Percentiles rank a stretch among this genome's conserved stretches.
These are phyloP conservation scores for Pterois miles DNA, from an alignment of 2,797 vertebrate genomes.

Conservation along the genomic window DNA sequence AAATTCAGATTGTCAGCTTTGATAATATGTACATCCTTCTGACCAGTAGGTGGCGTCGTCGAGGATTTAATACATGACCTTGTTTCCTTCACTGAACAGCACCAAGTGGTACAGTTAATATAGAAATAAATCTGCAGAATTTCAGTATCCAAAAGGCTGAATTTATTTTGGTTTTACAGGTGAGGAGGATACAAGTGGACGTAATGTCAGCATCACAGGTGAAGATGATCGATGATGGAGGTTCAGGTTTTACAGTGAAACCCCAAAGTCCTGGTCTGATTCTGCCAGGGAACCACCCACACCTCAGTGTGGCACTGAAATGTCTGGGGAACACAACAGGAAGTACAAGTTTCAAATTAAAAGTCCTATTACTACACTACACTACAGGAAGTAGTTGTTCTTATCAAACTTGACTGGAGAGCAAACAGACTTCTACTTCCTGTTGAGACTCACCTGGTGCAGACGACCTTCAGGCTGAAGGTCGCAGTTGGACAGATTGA, in stretches of 20 bases:
- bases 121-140: background rate
- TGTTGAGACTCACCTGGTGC: slow-evolving; percentile 78
- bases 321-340: slow-evolving; percentile 76
- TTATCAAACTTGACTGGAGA: background rate
- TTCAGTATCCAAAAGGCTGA: background rate
- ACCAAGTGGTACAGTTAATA: background rate
- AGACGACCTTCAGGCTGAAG: slow-evolving; percentile 82
- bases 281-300: slow-evolving; percentile 86
- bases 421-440: background rate
- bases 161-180: background rate
- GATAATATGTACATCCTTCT: background rate
- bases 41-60: background rate
- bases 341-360: background rate
- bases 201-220: background rate
- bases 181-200: background rate
- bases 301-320: slow-evolving; percentile 87
- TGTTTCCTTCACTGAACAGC: background rate
- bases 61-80: background rate
- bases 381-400: background rate
- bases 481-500: slow-evolving; percentile 78
- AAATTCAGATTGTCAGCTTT: background rate
- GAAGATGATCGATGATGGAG: background rate
- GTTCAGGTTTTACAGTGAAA: slow-evolving; percentile 73
- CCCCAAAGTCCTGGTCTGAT: slow-evolving; percentile 58
- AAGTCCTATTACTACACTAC: background rate